Percentiles rank a stretch among this genome's conserved stretches.
These are phyloP conservation scores for Cygnus buccinator DNA, from an alignment of 2,113 vertebrate species.

Conservation along the genomic window DNA sequence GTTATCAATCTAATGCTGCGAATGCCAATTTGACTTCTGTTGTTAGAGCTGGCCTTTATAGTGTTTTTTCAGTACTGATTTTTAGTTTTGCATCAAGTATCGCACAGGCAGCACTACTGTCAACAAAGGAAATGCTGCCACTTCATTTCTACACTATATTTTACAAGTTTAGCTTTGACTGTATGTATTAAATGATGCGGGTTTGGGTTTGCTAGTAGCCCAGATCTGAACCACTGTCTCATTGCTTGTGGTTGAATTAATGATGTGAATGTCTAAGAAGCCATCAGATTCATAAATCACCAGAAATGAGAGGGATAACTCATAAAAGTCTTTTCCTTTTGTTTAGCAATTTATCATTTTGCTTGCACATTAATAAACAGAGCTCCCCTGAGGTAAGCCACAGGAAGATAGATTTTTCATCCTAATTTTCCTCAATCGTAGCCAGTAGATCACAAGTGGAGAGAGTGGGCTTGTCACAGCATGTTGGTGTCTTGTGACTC, in stretches of 20 bases:
- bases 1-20: background rate
- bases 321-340: conserved; percentile 85
- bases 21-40: background rate
- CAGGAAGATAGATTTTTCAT: conserved; percentile 84
- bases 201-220: conserved; percentile 36
- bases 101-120: background rate
- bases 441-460: conserved; percentile 78
- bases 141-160: background rate
- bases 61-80: background rate
- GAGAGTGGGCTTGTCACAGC: conserved; percentile 67
- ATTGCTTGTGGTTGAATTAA: conserved; percentile 88
- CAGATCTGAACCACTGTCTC: conserved; percentile 76
- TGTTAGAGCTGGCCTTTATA: background rate
- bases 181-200: conserved; percentile 18
- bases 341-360: conserved; percentile 88
- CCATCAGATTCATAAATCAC: conserved; percentile 94
- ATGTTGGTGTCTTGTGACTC: conserved; percentile 38
- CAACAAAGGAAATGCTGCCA: background rate
- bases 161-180: conserved; percentile 13
- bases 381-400: conserved; percentile 82
- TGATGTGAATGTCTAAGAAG: conserved; percentile 85
- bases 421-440: conserved; percentile 84
- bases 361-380: conserved; percentile 88
- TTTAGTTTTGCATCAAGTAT: background rate
- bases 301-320: conserved; percentile 91